A percentile compares a stretch with the other conserved stretches of the same genome.
These are phyloP conservation scores for Actinia equina DNA, from an alignment of 64 coral and sea anemone genomes.

Conservation along the genomic window DNA sequence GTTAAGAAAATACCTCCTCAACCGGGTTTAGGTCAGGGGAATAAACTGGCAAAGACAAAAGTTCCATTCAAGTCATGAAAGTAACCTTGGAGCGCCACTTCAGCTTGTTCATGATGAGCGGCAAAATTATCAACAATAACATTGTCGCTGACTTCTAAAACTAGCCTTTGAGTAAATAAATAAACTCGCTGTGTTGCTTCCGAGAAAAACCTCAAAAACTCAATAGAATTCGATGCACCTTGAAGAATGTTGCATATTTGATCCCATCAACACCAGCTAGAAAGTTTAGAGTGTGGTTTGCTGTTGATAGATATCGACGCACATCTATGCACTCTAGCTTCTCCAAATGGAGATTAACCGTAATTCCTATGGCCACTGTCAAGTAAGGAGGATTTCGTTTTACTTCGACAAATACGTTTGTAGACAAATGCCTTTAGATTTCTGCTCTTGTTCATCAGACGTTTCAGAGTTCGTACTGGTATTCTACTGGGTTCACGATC, in stretches of 20 bases:
- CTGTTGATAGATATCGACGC: conserved; percentile 31
- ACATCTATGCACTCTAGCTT: conserved; percentile 18
- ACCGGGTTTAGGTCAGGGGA: conserved; percentile 56
- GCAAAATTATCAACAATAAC: conserved; percentile 51
- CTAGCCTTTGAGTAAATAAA: conserved; percentile 25
- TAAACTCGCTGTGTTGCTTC: conserved; percentile 37
- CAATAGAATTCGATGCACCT: conserved; percentile 45
- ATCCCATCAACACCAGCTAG: conserved; percentile 48
- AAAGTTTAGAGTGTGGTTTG: conserved; percentile 62
- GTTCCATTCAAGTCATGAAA: conserved; percentile 22
- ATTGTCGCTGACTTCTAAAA: conserved; percentile 60
- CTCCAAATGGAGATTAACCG: conserved; percentile 39
- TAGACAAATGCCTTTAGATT: too few species aligned
- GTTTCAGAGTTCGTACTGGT: too few species aligned
- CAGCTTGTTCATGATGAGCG: conserved; percentile 28
- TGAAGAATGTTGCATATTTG: conserved; percentile 59
- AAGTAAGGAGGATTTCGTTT: conserved; percentile 31
- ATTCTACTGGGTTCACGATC: too few species aligned
- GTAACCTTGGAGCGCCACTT: background rate
- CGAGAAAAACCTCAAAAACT: conserved; percentile 54
- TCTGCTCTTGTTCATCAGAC: too few species aligned
- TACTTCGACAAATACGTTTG: too few species aligned
- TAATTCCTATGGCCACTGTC: conserved; percentile 20
- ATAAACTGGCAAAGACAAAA: conserved; percentile 25
- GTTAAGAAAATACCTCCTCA: conserved; percentile 43